phyloP scores from a whole-genome alignment of 2,113 vertebrate genomes.

The Thalassoma bifasciatum region DNA sequence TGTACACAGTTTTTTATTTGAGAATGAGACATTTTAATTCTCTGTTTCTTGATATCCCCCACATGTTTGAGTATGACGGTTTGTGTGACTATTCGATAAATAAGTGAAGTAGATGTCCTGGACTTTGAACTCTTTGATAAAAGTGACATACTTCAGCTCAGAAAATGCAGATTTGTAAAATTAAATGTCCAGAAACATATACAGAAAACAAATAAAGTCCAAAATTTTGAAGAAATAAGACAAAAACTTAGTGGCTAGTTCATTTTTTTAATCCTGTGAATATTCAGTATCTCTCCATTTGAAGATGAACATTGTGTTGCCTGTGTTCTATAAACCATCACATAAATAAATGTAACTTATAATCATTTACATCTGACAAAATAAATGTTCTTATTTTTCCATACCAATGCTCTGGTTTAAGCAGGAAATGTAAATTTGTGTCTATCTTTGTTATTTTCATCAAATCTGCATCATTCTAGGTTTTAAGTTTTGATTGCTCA shows the following conservation, averaged over 20 bases:
- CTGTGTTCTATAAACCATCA: conserved; percentile 34
- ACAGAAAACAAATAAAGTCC: conserved; percentile 1
- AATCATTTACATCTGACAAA: conserved; percentile 50
- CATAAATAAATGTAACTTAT: conserved; percentile 53
- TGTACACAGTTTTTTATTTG: conserved; percentile 60
- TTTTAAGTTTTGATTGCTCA: too few relatives aligned
- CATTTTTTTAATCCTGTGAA: conserved; percentile 39
- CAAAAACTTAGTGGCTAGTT: neutral
- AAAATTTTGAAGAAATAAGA: conserved; percentile 5
- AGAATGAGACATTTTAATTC: conserved; percentile 60
- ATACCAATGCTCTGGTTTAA: conserved; percentile 18
- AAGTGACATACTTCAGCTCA: neutral
- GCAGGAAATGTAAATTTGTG: neutral
- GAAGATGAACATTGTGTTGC: conserved; percentile 13
- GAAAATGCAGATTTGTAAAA: conserved; percentile 9
- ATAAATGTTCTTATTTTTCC: conserved; percentile 50
- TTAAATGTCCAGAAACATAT: conserved; percentile 1
- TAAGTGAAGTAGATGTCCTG: conserved; percentile 34
- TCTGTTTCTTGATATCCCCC: conserved; percentile 20
- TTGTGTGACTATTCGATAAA: conserved; percentile 47
- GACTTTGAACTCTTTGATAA: conserved; percentile 40
- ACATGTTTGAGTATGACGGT: conserved; percentile 55
- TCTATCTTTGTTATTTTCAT: too few relatives aligned
- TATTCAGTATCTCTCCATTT: conserved; percentile 13
- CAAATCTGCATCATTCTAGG: too few relatives aligned